Base-by-base conservation (phyloP, 35 echinoderm and acorn worm species). In the Holothuria glaberrima region DNA sequence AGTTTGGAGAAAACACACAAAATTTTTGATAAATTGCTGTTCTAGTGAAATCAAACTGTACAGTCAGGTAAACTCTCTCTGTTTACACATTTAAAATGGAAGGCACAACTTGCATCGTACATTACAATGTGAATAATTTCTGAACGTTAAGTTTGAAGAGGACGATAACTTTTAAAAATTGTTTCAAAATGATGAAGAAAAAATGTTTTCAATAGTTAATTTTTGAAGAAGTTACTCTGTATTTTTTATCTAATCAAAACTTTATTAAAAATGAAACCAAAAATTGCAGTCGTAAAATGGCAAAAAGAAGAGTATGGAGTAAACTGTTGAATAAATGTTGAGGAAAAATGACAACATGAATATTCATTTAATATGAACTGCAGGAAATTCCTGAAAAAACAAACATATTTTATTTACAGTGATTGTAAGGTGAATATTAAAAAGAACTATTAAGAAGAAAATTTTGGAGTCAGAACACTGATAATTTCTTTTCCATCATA, bases 391-490 rank as follows among this genome's bases (percentile, higher is more conserved):
- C 50, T 41, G 50, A 78, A 78, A 26, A 48, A 78, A 41, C 74
- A 48, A 78, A 78, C 74, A 48, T 78, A 78, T 78, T 78, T 41
- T 78, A 78, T 78, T 78, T 78, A 78, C 74, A 78, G 50, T 78
- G 74, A 78, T 78, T 78, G 74, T 78, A 78, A 78, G 50, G 74
- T 41, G 44, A 48, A 78, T 48, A 48, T 78, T 78, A 48, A 78
- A 78, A 78, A 78, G 74, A 78, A 78, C 74, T 54, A 48, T 78
- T 25, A 48, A 78, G 74, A 78, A 78, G 74, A 48, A 78, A 78
- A 78, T 78, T 30, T 69, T 69, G 20, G 74, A 48, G 22, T 9
- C 22, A 78, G 20, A 75, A 78, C 38, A 78, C 74, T 48, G 74
- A 78, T 78, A 78, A n/a, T 48, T 78, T 78, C 50, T 78, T 48